A percentile compares a stretch with the other conserved stretches of the same genome.
These are phyloP conservation scores for Porites rus DNA, from an alignment of 92 coral and sea anemone genomes.

Conservation along the genomic window DNA sequence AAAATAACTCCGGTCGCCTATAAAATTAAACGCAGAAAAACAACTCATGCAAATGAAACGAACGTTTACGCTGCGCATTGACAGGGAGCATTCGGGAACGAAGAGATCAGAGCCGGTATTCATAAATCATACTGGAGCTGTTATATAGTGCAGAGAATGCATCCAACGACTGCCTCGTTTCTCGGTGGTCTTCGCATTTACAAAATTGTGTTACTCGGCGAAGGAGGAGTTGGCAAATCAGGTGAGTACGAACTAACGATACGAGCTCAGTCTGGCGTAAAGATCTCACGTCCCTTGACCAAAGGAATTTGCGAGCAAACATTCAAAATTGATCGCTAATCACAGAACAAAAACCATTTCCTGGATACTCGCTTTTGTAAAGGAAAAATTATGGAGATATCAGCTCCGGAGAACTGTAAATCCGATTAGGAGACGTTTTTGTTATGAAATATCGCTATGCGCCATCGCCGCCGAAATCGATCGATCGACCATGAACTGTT, in stretches of 20 bases:
- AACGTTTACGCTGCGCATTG: not conserved
- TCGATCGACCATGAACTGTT: not conserved
- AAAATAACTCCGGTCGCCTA: constrained; percentile 12
- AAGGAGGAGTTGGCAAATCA: constrained; percentile 83
- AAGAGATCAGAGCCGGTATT: not conserved
- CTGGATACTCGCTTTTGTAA: not conserved
- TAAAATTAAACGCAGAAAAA: not conserved
- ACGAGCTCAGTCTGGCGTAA: not conserved
- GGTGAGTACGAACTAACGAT: constrained; percentile 38
- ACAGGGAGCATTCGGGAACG: not conserved
- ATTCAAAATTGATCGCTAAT: constrained; percentile 30
- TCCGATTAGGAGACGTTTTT: not conserved
- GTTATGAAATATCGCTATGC: not conserved
- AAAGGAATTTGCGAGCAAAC: constrained; percentile 44
- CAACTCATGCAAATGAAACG: constrained; percentile 6
- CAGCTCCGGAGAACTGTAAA: not conserved
- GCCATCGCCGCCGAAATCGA: not conserved
- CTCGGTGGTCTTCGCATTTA: constrained; percentile 79
- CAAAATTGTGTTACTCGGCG: constrained; percentile 74
- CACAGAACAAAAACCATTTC: constrained; percentile 8
- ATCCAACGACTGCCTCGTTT: constrained; percentile 71
- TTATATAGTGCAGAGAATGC: constrained; percentile 42
- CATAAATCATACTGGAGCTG: not conserved
- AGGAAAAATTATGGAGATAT: not conserved
- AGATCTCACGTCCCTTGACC: constrained; percentile 4